phyloP scores from a whole-genome alignment of 2,888 invertebrate genomes.

The Athalia rosae region DNA sequence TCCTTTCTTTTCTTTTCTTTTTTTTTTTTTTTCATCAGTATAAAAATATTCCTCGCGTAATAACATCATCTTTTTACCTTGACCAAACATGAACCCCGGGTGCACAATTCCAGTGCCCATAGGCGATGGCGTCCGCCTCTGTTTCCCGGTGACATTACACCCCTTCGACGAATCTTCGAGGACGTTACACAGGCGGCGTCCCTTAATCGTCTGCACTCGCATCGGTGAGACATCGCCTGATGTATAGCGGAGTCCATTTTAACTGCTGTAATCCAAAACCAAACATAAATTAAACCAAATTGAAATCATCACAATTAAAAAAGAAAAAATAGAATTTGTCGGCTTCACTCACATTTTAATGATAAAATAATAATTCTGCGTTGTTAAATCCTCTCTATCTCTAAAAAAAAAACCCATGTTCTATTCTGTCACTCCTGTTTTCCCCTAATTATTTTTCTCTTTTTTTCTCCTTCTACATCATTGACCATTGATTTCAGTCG shows the following conservation, averaged over 20 bases:
- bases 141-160: conserved; percentile 86
- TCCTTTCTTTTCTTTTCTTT: neutral
- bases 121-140: conserved; percentile 90
- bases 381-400: too few species aligned
- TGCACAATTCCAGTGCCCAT: conserved; percentile 78
- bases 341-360: conserved; percentile 16
- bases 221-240: conserved; percentile 62
- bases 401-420: too few species aligned
- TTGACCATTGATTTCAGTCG: too few species aligned
- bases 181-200: conserved; percentile 77
- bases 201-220: conserved; percentile 65
- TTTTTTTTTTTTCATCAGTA: neutral
- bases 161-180: conserved; percentile 86
- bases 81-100: neutral
- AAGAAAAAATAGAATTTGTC: conserved; percentile 7
- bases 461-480: too few species aligned
- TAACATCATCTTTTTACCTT: neutral
- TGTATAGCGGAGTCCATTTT: neutral
- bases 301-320: too few species aligned
- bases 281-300: too few species aligned
- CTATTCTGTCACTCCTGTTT: too few species aligned
- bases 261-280: too few species aligned
- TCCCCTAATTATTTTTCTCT: too few species aligned
- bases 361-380: too few species aligned
- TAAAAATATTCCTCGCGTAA: neutral